Evolutionary conservation across 2,888 invertebrate species (phyloP).

Genomic region (Caenorhabditis macrosperma): DNA sequence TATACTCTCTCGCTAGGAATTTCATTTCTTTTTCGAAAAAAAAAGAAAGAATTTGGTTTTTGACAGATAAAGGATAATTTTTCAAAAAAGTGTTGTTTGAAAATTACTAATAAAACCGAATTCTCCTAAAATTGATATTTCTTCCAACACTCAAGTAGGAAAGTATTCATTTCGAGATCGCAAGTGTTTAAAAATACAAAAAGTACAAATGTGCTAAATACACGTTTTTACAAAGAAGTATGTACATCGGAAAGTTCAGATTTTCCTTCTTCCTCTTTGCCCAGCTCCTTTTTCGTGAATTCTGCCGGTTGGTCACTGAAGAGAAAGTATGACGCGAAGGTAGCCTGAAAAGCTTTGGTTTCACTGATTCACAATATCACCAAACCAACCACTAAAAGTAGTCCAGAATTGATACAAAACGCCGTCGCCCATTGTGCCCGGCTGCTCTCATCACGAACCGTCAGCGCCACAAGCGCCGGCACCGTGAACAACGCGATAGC

Average conservation of each 20-base stretch:
- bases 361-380: too few relatives aligned
- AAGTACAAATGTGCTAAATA: too few relatives aligned
- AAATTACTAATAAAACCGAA: too few relatives aligned
- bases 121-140: too few relatives aligned
- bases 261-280: background rate
- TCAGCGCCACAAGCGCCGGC: conserved; percentile 35
- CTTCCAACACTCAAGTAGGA: too few relatives aligned
- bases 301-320: conserved; percentile 42
- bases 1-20: too few relatives aligned
- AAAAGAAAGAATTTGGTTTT: too few relatives aligned
- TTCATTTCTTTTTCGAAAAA: too few relatives aligned
- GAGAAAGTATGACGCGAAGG: conserved; percentile 25
- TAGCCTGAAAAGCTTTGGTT: conserved; percentile 11
- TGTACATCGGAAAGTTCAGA: background rate
- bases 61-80: too few relatives aligned
- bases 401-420: conserved; percentile 23
- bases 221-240: background rate
- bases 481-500: conserved; percentile 34
- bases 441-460: conserved; percentile 27
- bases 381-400: conserved; percentile 17
- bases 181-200: too few relatives aligned
- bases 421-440: conserved; percentile 26
- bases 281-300: conserved; percentile 15
- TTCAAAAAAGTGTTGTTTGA: too few relatives aligned
- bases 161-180: too few relatives aligned